A percentile compares a stretch with the other conserved stretches of the same genome.
These are phyloP conservation scores for Euproctis similis DNA, from an alignment of 2,888 invertebrate genomes.

Conservation along the genomic window DNA sequence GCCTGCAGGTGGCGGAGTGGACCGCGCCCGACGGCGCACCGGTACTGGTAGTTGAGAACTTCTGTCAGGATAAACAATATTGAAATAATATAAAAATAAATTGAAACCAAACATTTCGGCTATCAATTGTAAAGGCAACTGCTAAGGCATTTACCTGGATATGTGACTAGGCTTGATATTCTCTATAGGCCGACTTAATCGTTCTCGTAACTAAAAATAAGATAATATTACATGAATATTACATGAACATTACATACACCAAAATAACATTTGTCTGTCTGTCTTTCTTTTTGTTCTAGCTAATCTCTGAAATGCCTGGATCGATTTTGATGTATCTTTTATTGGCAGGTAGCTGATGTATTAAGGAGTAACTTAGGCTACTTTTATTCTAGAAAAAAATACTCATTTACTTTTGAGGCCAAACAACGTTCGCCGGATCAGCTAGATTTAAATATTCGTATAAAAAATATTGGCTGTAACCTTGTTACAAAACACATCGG, in stretches of 20 bases:
- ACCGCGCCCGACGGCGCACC: constrained; percentile 54
- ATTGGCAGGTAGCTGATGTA: too few relatives aligned
- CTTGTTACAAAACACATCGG: constrained; percentile 70
- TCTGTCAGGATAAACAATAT: constrained; percentile 26
- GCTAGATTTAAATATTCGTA: background rate
- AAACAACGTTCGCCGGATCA: too few relatives aligned
- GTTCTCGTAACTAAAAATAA: constrained; percentile 53
- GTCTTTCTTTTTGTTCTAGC: background rate
- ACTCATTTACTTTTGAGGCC: too few relatives aligned
- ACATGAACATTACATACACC: too few relatives aligned
- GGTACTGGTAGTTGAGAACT: constrained; percentile 60
- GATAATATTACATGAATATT: background rate
- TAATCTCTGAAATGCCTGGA: too few relatives aligned
- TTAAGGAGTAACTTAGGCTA: too few relatives aligned
- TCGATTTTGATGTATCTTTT: too few relatives aligned
- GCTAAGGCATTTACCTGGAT: constrained; percentile 46
- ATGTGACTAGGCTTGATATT: constrained; percentile 44
- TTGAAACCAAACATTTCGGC: too few relatives aligned
- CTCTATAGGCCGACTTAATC: constrained; percentile 55
- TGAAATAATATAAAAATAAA: too few relatives aligned
- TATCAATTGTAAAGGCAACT: too few relatives aligned
- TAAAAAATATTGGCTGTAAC: too few relatives aligned
- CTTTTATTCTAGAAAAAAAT: background rate
- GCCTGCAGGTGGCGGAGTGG: constrained; percentile 57
- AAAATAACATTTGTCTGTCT: too few relatives aligned